These are phyloP conservation scores for Cebidichthys violaceus DNA, from an alignment of 2,113 vertebrate species.

Conservation along the genomic window DNA sequence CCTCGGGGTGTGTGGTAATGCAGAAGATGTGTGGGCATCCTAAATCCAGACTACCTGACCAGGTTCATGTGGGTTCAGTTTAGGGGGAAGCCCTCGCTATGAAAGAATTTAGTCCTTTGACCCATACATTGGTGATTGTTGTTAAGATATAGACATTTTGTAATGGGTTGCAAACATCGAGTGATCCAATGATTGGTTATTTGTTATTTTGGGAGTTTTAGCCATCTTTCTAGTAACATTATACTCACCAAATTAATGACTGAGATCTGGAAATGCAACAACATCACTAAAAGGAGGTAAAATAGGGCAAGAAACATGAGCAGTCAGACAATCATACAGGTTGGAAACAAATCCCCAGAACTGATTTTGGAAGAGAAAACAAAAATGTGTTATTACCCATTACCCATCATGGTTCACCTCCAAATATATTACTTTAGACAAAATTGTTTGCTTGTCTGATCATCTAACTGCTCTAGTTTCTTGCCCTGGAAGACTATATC, in stretches of 20 bases:
- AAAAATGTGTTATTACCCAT: not conserved
- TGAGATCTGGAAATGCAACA: not conserved
- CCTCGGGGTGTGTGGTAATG: slow-evolving; percentile 33
- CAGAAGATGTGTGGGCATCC: slow-evolving; percentile 29
- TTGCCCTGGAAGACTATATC: not conserved
- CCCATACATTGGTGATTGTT: not conserved
- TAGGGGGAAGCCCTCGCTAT: not conserved
- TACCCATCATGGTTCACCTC: not conserved
- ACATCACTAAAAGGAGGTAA: not conserved
- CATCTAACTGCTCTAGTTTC: not conserved
- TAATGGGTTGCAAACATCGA: not conserved
- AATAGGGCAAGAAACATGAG: not conserved
- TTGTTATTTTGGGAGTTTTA: too few relatives aligned
- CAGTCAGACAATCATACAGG: not conserved
- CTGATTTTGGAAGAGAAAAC: not conserved
- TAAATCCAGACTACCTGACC: slow-evolving; percentile 47
- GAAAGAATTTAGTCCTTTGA: not conserved
- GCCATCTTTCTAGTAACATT: not conserved
- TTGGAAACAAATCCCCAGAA: not conserved
- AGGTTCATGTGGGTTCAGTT: not conserved
- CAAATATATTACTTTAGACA: not conserved
- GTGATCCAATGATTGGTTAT: not conserved
- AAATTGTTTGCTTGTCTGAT: not conserved
- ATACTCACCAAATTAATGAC: not conserved
- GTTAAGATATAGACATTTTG: not conserved